Percentiles rank a stretch among this genome's conserved stretches.
Evolutionary conservation across 2,113 vertebrate species (phyloP).

Genomic region (Lycaon pictus): DNA sequence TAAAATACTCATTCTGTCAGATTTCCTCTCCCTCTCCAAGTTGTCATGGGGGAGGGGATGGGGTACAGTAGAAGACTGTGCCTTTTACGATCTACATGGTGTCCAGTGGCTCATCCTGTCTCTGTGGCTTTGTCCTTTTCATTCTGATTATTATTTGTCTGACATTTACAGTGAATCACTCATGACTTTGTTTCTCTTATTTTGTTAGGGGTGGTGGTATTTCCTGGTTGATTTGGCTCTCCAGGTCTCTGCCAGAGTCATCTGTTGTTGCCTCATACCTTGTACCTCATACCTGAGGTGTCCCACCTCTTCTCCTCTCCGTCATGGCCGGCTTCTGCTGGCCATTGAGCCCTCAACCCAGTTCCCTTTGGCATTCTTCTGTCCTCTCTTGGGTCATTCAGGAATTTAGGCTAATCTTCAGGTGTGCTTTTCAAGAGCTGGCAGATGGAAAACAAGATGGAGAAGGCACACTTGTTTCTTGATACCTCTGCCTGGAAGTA

Average conservation of each 20-base stretch:
- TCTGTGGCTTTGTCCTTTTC: background rate
- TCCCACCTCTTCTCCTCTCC: background rate
- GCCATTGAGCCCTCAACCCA: background rate
- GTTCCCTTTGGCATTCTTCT: background rate
- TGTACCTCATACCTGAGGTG: background rate
- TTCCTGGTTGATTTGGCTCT: background rate
- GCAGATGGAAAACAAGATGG: background rate
- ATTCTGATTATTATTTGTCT: background rate
- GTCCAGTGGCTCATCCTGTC: background rate
- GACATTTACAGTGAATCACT: background rate
- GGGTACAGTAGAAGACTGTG: background rate
- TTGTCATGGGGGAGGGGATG: background rate
- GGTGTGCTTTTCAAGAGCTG: background rate
- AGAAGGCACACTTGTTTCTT: background rate
- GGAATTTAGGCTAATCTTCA: background rate
- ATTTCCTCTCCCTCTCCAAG: background rate
- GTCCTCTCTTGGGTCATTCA: background rate
- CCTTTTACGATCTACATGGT: background rate
- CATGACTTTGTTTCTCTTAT: background rate
- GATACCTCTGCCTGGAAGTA: background rate
- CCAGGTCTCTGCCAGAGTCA: background rate
- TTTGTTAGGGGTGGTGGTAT: background rate
- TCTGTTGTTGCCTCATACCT: background rate
- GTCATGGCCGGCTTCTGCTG: background rate
- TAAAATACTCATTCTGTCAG: background rate